phyloP scores from a whole-genome alignment of 2,113 vertebrate species.

The Sardina pilchardus region DNA sequence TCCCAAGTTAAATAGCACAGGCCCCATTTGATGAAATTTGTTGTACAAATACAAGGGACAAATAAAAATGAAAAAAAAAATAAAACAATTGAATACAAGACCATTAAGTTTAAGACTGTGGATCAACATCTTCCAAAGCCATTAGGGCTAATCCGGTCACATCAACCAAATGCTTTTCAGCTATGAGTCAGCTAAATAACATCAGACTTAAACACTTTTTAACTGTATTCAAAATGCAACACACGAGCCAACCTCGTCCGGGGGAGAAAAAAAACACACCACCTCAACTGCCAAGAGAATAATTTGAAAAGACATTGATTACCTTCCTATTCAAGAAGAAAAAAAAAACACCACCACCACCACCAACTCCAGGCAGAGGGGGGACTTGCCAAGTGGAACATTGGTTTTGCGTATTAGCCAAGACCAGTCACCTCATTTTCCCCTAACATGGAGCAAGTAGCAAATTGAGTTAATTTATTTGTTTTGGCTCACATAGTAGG shows the following conservation, averaged over 20 bases:
- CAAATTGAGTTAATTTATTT: slow-evolving; percentile 70
- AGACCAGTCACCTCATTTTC: slow-evolving; percentile 41
- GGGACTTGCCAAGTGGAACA: slow-evolving; percentile 45
- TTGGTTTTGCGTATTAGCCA: slow-evolving; percentile 56
- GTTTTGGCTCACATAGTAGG: slow-evolving; percentile 59
- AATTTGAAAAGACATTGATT: slow-evolving; percentile 55
- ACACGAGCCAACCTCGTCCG: neutral
- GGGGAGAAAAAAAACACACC: neutral
- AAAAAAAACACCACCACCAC: slow-evolving; percentile 19
- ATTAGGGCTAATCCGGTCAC: slow-evolving; percentile 1
- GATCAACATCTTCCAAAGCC: slow-evolving; percentile 5
- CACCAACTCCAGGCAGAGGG: slow-evolving; percentile 48
- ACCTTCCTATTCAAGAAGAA: slow-evolving; percentile 42
- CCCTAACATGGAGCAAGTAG: slow-evolving; percentile 51
- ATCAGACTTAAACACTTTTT: slow-evolving; percentile 12
- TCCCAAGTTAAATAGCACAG: neutral
- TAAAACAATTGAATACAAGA: neutral
- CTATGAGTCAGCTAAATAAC: slow-evolving; percentile 10
- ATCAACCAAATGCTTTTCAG: slow-evolving; percentile 10
- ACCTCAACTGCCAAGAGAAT: slow-evolving; percentile 31
- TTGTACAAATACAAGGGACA: too few relatives aligned
- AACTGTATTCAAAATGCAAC: slow-evolving; percentile 11
- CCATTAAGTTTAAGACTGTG: neutral
- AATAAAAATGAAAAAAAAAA: neutral
- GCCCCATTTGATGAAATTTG: neutral